phyloP scores from a whole-genome alignment of 2,113 vertebrate species.

The Microtus ochrogaster region DNA sequence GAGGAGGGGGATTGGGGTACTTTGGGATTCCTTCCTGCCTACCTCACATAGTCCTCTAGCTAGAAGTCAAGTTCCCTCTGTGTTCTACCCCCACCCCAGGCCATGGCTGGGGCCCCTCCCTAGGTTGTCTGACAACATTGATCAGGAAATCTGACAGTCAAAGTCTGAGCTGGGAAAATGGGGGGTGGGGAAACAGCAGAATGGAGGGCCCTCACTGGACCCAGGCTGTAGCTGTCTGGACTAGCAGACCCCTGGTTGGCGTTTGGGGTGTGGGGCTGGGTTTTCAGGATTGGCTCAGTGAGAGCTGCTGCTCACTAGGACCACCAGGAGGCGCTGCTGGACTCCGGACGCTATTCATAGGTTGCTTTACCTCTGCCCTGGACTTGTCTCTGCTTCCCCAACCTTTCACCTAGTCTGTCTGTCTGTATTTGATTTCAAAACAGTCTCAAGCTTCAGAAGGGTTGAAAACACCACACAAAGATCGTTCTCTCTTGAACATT shows the following conservation, averaged over 20 bases:
- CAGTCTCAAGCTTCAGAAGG: neutral
- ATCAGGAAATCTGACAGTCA: neutral
- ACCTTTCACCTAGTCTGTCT: neutral
- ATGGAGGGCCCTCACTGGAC: neutral
- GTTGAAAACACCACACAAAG: neutral
- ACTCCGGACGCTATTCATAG: neutral
- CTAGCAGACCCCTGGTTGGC: neutral
- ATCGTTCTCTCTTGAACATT: neutral
- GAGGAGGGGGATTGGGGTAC: neutral
- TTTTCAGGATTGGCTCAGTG: neutral
- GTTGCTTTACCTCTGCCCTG: neutral
- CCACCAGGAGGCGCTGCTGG: conserved; percentile 11
- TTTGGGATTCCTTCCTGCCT: neutral
- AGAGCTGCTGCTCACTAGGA: neutral
- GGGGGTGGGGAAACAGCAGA: neutral
- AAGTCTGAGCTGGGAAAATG: neutral
- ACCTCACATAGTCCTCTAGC: neutral
- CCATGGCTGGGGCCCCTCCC: neutral
- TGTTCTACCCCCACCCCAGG: neutral
- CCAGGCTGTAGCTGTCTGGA: no score
- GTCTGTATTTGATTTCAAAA: neutral
- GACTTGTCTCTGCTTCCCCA: neutral
- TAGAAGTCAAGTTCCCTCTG: neutral
- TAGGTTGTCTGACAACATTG: conserved; percentile 10
- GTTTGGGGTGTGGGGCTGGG: neutral